Evolutionary conservation across 2,797 vertebrate genomes (phyloP), one percentile per base, ranked within the genome.

Genomic region (Phoxinus dragarum): DNA sequence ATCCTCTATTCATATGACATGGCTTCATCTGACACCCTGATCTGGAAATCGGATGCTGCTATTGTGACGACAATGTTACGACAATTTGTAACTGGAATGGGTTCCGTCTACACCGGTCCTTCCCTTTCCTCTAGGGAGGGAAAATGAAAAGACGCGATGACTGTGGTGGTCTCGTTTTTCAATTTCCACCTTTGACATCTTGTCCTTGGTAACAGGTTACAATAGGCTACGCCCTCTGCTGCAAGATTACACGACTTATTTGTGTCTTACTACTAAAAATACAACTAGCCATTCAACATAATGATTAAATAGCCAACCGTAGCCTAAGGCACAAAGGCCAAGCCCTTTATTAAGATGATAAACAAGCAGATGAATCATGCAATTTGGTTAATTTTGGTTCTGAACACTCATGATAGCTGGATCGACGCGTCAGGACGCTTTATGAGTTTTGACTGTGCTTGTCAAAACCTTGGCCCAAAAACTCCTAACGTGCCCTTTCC

Each of bases 401-500:
- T 79, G 40, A 72, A 69, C 19, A 23, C 69, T 83, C 73, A 36
- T 59, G 71, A 76, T 76, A 56, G 75, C 81, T 76, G 73, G 84
- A 92, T 93, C 88, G 23, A 91, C 91, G 80, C 84, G 79, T 88
- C 88, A 89, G 80, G 90, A 86, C 75, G 89, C 89, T 88, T 91
- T 90, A 90, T 90, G 91, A 92, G 91, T 94, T 93, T 89, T 93
- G 92, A 94, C 91, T 89, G 88, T 84, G 87, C 82, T 89, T 92
- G 90, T 93, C 92, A 91, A 88, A 87, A 89, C 88, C 84, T 86
- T 88, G 74, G 91, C 90, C 92, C 87, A 86, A 89, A 87, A 92
- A 92, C 82, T 89, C 89, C 59, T 78, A 93, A 94, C 40, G 86
- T 64, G 89, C 88, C 93, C 94, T 94, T 93, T 93, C 92, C 91